Evolutionary conservation across 2,888 invertebrate species (phyloP).

Genomic region (Exephanes ischioxanthus): DNA sequence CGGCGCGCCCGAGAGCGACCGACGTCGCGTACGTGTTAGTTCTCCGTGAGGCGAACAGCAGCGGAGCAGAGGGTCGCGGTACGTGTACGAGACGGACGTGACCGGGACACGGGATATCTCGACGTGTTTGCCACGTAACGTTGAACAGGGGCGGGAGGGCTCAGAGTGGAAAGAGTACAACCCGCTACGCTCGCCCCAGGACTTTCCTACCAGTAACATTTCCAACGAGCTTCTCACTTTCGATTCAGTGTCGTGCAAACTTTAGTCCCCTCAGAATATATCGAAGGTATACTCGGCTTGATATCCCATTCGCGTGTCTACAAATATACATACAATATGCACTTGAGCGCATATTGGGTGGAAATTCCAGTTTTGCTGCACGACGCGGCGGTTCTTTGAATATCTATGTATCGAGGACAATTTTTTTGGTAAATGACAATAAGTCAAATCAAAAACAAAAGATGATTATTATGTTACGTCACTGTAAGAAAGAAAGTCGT

Average conservation of each 20-base stretch:
- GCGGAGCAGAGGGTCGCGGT: conserved; percentile 38
- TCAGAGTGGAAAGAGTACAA: not conserved
- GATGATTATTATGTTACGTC: too few relatives aligned
- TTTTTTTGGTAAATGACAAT: too few relatives aligned
- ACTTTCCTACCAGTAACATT: conserved; percentile 39
- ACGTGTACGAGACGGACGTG: conserved; percentile 67
- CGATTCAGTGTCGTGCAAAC: conserved; percentile 56
- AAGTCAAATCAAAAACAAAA: too few relatives aligned
- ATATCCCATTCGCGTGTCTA: not conserved
- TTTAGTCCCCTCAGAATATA: conserved; percentile 7
- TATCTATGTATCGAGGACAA: not conserved
- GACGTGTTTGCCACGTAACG: conserved; percentile 59
- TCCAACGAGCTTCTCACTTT: conserved; percentile 36
- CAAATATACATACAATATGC: conserved; percentile 12
- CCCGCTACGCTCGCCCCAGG: conserved; percentile 21
- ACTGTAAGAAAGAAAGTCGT: too few relatives aligned
- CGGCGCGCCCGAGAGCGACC: conserved; percentile 38
- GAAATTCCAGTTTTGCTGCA: not conserved
- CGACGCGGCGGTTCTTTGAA: not conserved
- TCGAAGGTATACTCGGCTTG: conserved; percentile 12
- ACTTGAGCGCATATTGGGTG: not conserved
- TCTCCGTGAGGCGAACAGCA: conserved; percentile 58
- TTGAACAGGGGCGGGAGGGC: conserved; percentile 18
- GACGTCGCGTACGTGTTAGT: conserved; percentile 63
- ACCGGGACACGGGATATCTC: conserved; percentile 57